Base-by-base conservation (phyloP, 2,797 vertebrate genomes). In the Spinibarbus caldwelli region DNA sequence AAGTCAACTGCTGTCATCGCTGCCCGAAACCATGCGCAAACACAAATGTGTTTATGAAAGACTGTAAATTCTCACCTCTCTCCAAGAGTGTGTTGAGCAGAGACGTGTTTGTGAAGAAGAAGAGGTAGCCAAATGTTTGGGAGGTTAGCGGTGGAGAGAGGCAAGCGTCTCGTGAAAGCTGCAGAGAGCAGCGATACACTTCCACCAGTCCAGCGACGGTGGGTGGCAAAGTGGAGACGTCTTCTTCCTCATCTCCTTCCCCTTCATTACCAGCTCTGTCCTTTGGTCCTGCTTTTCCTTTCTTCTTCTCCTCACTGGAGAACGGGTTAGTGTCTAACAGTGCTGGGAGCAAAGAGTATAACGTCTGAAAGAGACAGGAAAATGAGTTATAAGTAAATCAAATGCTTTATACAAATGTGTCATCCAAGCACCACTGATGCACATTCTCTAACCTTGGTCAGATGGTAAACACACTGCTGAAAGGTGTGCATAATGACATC, bases 401-500 rank as follows among this genome's bases (percentile, higher is more conserved):
- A 31, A 64, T 11, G 19, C 23, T 26, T 64, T 77, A 5, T 49
- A 47, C n/a, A 73, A 66, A 72, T 47, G 49, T 47, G 23, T 15
- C 9, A 31, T 34, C 76, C 8, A 45, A 29, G 29, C 11, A 29
- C 57, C 26, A 59, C 12, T 11, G 36, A 80, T 75, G 38, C 54
- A 73, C 19, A 29, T 79, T 64, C 29, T 70, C 91, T 88, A 77
- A 97, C 97, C 96, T 98, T 98, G 87, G 97, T 98, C 89, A 98
- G 95, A 93, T 98, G 97, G 90, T 98, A 98, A 78, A 98, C 97
- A 68, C 97, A 98, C 93, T 98, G 97, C 92, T 98, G 97, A 92
- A 98, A 98, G 31, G 97, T 98, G 89, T 97, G 97, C 97, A 98
- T 98, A 83, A 98, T 98, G 92, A 98, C 96, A 80, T 98, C 97